Evolutionary conservation across 1,140 invertebrate genomes (phyloP).

Genomic region (Pentalonia nigronervosa): DNA sequence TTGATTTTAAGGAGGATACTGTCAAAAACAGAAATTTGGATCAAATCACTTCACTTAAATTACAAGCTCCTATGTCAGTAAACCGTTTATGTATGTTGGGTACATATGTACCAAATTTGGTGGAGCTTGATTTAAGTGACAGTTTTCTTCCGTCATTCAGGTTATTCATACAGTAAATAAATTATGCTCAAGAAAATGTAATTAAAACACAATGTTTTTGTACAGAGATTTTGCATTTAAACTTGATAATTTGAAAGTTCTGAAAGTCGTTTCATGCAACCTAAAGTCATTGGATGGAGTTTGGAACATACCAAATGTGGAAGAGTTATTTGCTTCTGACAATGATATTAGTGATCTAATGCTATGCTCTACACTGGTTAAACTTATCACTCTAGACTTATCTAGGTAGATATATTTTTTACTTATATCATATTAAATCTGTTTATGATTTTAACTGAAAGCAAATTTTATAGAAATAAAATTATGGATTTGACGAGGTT

Average conservation of each 20-base stretch:
- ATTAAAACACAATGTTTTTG: neutral
- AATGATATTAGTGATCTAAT: conserved; percentile 70
- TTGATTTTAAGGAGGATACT: conserved; percentile 47
- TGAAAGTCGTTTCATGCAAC: conserved; percentile 73
- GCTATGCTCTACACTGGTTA: conserved; percentile 67
- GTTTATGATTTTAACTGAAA: neutral
- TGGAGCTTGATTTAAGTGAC: conserved; percentile 70
- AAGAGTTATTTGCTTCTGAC: conserved; percentile 70
- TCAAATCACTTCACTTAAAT: conserved; percentile 63
- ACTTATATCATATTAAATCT: neutral
- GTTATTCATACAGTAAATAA: conserved; percentile 42
- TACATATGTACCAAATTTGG: conserved; percentile 69
- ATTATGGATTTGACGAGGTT: conserved; percentile 40
- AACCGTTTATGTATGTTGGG: conserved; percentile 70
- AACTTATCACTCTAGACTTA: conserved; percentile 31
- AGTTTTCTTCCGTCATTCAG: conserved; percentile 70
- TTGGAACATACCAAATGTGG: conserved; percentile 66
- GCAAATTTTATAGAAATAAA: conserved; percentile 30
- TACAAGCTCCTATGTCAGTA: conserved; percentile 71
- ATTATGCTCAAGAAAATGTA: neutral
- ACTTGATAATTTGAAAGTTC: conserved; percentile 68
- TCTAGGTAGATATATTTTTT: conserved; percentile 1
- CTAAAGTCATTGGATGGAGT: conserved; percentile 72
- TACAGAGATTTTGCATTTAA: conserved; percentile 72
- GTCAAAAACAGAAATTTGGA: conserved; percentile 57